These are phyloP conservation scores for Pteropus alecto DNA, from an alignment of 2,113 vertebrate species.

Conservation along the genomic window DNA sequence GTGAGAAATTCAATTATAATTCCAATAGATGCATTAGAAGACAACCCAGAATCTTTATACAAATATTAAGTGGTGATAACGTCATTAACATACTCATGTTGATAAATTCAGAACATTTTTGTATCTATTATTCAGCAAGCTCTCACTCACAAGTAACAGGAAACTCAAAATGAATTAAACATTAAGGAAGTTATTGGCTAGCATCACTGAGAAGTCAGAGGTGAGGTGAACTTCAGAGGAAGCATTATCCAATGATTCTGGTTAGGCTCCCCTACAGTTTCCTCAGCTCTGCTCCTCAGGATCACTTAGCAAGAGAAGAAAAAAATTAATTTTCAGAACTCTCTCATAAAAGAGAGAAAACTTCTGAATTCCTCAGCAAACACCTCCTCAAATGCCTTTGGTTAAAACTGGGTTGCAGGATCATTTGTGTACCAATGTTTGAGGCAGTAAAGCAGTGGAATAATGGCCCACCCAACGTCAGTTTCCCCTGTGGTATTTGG, in stretches of 20 bases:
- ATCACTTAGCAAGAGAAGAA: background rate
- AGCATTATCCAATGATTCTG: background rate
- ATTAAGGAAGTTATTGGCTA: background rate
- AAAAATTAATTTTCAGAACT: background rate
- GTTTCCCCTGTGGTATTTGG: background rate
- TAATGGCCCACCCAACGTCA: background rate
- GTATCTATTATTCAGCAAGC: background rate
- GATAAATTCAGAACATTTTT: background rate
- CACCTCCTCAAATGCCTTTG: background rate
- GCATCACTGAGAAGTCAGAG: background rate
- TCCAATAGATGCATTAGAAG: background rate
- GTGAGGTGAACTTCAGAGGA: background rate
- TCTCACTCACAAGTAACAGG: constrained; percentile 15
- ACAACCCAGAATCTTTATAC: background rate
- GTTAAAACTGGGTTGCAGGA: background rate
- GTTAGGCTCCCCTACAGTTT: background rate
- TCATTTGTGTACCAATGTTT: background rate
- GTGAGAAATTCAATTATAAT: background rate
- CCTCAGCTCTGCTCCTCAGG: background rate
- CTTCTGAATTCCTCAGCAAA: background rate
- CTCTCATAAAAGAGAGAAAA: background rate
- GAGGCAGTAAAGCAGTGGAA: background rate
- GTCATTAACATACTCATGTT: background rate
- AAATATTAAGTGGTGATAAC: background rate
- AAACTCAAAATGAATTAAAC: background rate